Conservation (phyloP, 2,888 invertebrate genomes). For the Escarpia spicata region DNA sequence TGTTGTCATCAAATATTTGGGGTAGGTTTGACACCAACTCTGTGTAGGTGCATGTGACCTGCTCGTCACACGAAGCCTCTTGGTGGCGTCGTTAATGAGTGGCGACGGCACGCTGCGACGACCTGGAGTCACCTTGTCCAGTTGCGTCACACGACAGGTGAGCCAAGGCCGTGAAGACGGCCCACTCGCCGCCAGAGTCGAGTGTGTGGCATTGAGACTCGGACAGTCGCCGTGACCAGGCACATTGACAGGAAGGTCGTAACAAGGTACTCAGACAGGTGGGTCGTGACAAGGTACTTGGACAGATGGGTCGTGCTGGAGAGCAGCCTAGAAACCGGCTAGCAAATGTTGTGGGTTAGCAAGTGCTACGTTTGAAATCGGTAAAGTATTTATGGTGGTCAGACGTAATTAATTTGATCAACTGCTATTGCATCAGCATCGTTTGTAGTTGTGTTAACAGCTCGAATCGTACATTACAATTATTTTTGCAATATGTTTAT, state of each 20-base stretch:
- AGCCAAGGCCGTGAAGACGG: neutral
- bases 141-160: neutral
- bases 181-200: neutral
- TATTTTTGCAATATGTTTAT: too few species aligned
- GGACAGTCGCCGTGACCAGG: neutral
- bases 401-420: neutral
- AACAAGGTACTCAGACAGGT: neutral
- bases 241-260: neutral
- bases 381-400: neutral
- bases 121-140: neutral
- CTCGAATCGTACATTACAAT: too few species aligned
- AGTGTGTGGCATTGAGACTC: neutral
- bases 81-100: neutral
- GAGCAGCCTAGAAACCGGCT: neutral
- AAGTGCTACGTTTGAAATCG: neutral
- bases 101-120: neutral
- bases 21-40: too few species aligned
- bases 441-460: too few species aligned
- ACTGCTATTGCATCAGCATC: too few species aligned
- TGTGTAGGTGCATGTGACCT: too few species aligned
- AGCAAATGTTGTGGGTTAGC: neutral
- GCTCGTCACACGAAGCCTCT: neutral
- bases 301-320: neutral
- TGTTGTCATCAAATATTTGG: too few species aligned
- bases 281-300: neutral